Evolutionary conservation across 64 coral and sea anemone species (phyloP).

Genomic region (Anthopleura sola): DNA sequence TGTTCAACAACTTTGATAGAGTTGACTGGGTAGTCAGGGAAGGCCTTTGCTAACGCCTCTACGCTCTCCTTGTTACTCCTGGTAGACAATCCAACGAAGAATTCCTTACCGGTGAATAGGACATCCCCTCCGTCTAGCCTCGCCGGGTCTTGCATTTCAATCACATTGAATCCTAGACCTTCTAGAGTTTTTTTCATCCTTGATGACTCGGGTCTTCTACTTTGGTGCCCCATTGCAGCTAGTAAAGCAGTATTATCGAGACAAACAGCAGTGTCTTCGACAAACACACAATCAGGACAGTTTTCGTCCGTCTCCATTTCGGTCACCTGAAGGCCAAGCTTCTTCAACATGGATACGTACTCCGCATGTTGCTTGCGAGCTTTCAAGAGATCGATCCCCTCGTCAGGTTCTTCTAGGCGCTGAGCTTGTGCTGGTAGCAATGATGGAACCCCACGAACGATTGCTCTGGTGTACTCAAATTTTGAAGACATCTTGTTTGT

Average conservation of each 20-base stretch:
- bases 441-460: constrained; percentile 70
- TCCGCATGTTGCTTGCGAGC: constrained; percentile 43
- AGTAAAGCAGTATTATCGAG: constrained; percentile 66
- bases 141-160: constrained; percentile 74
- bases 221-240: constrained; percentile 49
- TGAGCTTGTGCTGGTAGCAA: constrained; percentile 65
- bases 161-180: constrained; percentile 54
- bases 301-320: constrained; percentile 61
- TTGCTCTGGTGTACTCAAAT: constrained; percentile 69
- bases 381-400: constrained; percentile 44
- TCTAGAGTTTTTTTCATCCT: constrained; percentile 54
- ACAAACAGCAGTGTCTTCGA: constrained; percentile 88
- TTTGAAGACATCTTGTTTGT: constrained; percentile 11
- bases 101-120: constrained; percentile 87
- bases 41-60: constrained; percentile 46
- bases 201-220: constrained; percentile 62
- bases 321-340: constrained; percentile 72
- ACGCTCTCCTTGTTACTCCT: constrained; percentile 73
- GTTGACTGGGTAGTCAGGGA: constrained; percentile 64
- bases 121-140: constrained; percentile 91
- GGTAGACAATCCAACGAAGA: constrained; percentile 74
- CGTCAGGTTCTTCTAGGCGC: constrained; percentile 33
- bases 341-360: constrained; percentile 72
- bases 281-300: constrained; percentile 94
- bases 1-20: constrained; percentile 45